A percentile compares a stretch with the other conserved stretches of the same genome.
These are phyloP conservation scores for Onychomys arenicola DNA, from an alignment of 2,797 vertebrate genomes.

Conservation along the genomic window DNA sequence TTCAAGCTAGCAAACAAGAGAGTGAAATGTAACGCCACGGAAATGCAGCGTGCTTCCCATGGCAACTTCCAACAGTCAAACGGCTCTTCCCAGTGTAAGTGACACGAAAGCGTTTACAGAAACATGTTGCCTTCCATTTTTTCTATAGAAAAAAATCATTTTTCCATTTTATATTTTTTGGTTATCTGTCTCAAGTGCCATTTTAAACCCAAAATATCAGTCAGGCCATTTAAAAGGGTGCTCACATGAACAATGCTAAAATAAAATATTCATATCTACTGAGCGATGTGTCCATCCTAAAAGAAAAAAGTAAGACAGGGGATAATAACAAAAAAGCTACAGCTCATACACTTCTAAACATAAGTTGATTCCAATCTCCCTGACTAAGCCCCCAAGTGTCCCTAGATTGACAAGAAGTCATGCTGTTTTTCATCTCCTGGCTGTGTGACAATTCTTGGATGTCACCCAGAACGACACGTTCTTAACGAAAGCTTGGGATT, in stretches of 20 bases:
- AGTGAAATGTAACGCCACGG: constrained; percentile 37
- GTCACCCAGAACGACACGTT: constrained; percentile 62
- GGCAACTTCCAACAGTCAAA: constrained; percentile 69
- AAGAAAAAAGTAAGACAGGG: constrained; percentile 42
- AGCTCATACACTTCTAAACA: constrained; percentile 67
- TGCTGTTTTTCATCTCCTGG: constrained; percentile 58
- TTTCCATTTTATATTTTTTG: constrained; percentile 61
- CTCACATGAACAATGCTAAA: neutral
- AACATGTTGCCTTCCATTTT: constrained; percentile 58
- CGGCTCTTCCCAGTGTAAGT: constrained; percentile 47
- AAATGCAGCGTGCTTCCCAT: constrained; percentile 56
- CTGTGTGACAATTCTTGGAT: constrained; percentile 63
- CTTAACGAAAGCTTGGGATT: constrained; percentile 58
- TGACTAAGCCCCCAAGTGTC: constrained; percentile 65
- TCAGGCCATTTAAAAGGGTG: constrained; percentile 59
- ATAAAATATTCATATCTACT: constrained; percentile 53
- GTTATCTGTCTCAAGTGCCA: constrained; percentile 61
- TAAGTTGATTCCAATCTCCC: constrained; percentile 68
- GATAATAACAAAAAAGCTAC: constrained; percentile 70
- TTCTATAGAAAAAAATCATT: constrained; percentile 53
- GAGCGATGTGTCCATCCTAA: constrained; percentile 19
- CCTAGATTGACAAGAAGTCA: constrained; percentile 75
- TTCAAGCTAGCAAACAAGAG: constrained; percentile 65
- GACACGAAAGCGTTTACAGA: constrained; percentile 61
- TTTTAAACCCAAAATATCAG: constrained; percentile 56